Evolutionary conservation across 2,113 vertebrate species (phyloP), one percentile per base, ranked within the genome.

Genomic region (Epinephelus lanceolatus): DNA sequence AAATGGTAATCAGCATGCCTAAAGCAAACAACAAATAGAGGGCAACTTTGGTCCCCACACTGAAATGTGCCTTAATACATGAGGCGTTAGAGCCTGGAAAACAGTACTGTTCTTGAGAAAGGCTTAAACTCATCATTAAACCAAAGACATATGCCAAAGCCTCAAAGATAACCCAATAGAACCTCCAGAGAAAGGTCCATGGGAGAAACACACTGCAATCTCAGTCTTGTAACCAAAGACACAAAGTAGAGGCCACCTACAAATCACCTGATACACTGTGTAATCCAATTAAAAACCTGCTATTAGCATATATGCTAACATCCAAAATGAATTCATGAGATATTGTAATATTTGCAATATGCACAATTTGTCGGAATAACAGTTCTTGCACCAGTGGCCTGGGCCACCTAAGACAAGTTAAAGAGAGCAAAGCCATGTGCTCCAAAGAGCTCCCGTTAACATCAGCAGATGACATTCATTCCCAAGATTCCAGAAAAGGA

Each of bases 1-100:
- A 17, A 82, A 94, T 67, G 1, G 90, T 93, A 27, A 93, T 12
- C 27, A 81, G 33, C 68, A 90, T 93, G 23, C 74, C 86, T 2
- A 60, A 72, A 21, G 30, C 30, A 68, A 93, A 88, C 7, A 93
- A n/a, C 19, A 63, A 8, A 18, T 30, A 65, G 8, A 80, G 78
- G 13, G 37, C 9, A 55, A 65, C 8, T n/a, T 56, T 47, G 25
- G 6, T 5, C 30, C 68, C 59, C 37, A 30, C 23, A 65, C 10
- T 56, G 37, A 80, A 80, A 59, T 80, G 59, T n/a, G 33, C 37
- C 18, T 7, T 30, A 55, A 71, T 17, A 71, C 68, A 80, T 0
- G 77, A 80, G 12, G 45, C n/a, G 55, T 80, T 80, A 18, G 33
- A 71, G 57, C 19, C 33, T n/a, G 68, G 23, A 51, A 71, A 80